Base-by-base conservation (phyloP, 2,113 vertebrate genomes). In the Xiphias gladius region DNA sequence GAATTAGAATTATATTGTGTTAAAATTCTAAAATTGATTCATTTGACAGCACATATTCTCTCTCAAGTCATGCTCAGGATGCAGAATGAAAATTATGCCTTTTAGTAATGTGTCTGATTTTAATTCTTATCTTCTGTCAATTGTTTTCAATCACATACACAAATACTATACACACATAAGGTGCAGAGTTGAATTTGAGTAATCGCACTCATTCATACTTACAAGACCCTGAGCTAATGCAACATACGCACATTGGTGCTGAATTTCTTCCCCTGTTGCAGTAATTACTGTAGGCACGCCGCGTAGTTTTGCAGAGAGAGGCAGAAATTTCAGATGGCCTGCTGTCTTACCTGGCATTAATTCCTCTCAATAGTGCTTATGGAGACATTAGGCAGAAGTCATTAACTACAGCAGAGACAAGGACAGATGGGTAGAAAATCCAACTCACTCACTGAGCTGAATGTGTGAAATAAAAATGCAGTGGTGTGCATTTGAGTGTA, bases 311-410 rank as follows among this genome's bases (percentile, higher is more conserved):
- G 78, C 73, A 78, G 74, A 65, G 65, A 59, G 59, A 83, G 67
- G 59, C 32, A 83, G 79, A 63, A 82, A 88, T 84, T 46, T 14
- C 82, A 89, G 67, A 86, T 74, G 71, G 83, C 80, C 83, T 66
- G 82, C 81, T 83, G 89, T 78, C 78, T 83, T 91, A 89, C 92
- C 86, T 92, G 85, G 61, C 77, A 76, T 87, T 91, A 90, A 86
- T 89, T 87, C 73, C 83, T 87, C 88, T 92, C 90, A 89, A 71
- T 80, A 77, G 82, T 85, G 86, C 85, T 91, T 80, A 90, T 92
- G 85, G 89, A 93, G 85, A 86, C 89, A 89, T 92, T 91, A 92
- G 68, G 76, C 88, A 89, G 88, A 91, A 91, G 87, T 83, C 88
- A 92, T 91, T 91, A 88, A 91, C 86, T 85, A 79, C 74, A 83